These are phyloP conservation scores for Zosterops borbonicus DNA, from an alignment of 2,113 vertebrate species.

Conservation along the genomic window DNA sequence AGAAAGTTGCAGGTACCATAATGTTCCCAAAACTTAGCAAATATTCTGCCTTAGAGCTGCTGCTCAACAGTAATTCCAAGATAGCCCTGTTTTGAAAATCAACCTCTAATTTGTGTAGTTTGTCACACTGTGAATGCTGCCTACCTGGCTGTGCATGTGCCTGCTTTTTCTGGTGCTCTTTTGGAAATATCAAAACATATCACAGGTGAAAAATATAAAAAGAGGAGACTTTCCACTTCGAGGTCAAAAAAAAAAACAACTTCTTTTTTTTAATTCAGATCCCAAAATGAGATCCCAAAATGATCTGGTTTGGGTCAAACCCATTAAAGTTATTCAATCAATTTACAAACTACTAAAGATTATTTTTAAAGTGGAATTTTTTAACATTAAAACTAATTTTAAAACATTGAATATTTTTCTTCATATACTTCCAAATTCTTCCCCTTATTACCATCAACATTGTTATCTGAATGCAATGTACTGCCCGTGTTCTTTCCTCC, in stretches of 20 bases:
- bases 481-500: background rate
- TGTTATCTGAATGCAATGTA: background rate
- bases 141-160: fast-evolving
- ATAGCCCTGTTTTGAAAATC: background rate
- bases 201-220: background rate
- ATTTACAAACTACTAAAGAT: background rate
- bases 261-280: background rate
- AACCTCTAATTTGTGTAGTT: background rate
- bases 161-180: background rate
- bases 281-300: background rate
- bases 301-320: background rate
- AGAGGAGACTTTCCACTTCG: background rate
- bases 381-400: background rate
- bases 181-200: background rate
- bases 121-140: background rate
- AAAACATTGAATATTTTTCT: background rate
- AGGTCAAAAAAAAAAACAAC: background rate
- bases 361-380: background rate
- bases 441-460: background rate
- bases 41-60: background rate
- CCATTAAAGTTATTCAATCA: background rate
- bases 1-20: background rate
- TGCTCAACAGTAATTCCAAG: background rate
- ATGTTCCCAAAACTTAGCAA: background rate
- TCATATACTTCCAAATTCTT: background rate